Base-by-base conservation (phyloP, 2,888 invertebrate species). In the Drosophila peninsularis region DNA sequence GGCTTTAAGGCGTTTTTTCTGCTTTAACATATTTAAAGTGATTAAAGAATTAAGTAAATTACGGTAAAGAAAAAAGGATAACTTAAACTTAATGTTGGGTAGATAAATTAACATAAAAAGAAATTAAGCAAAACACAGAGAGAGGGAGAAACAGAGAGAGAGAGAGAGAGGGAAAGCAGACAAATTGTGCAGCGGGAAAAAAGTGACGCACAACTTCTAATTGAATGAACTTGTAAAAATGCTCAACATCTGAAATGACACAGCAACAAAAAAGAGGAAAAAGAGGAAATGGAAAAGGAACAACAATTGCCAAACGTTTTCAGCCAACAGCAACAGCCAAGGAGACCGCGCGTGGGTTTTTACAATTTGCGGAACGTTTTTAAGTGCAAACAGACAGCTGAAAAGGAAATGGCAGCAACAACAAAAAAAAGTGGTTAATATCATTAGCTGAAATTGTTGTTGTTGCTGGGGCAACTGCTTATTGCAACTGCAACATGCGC, bases 201-300 rank as follows among this genome's bases (percentile, higher is more conserved):
- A 75, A 75, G 61, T 69, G 69, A 75, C 63, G 78, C 77, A 70
- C 71, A 80, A 76, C 62, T 75, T 64, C 80, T 87, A 84, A 84
- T 87, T 84, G 82, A 84, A 87, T 83, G 84, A 87, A 87, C 84
- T 87, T 87, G 87, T 84, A 80, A 75, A 84, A 84, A 82, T 80
- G 68, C 78, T 68, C 58, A 75, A 75, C 80, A 80, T 52, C 69
- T 70, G 39, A 77, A 87, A 80, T 71, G 71, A 78, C 75, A 71
- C 65, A 71, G 71, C 67, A 68, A 19, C 30, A 53, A 41, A 44
- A 27, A 30, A 17, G 7, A 30, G 7, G 24, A 1, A 30, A 30
- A 30, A 30, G 27, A 24, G 42, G 3, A 19, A 13, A 41, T 19
- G n/a, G 24, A 17, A 32, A 6, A 32, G 10, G 32, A 42, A 49